Percentiles rank a stretch among this genome's conserved stretches.
Evolutionary conservation across 2,888 invertebrate genomes (phyloP).

Genomic region (Platerodrilus igneus): DNA sequence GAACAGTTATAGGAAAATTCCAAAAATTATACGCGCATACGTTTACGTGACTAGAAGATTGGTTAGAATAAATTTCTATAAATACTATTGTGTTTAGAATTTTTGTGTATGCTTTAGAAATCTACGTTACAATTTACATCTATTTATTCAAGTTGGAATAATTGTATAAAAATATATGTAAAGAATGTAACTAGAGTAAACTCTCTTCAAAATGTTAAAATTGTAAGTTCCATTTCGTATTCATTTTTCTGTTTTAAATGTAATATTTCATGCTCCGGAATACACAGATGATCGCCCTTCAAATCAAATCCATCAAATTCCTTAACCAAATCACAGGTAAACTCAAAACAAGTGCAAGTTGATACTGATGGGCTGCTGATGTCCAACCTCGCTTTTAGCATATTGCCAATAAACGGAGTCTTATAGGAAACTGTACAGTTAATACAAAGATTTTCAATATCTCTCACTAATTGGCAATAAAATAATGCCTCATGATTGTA

Average conservation of each 20-base stretch:
- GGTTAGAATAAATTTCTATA: too few species aligned
- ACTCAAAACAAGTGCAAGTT: background rate
- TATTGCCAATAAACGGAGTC: background rate
- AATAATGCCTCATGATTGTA: background rate
- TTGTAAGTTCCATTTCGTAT: conserved; percentile 10
- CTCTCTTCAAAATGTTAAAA: too few species aligned
- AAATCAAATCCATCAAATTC: background rate
- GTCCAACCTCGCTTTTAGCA: background rate
- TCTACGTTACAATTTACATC: too few species aligned
- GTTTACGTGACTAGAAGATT: too few species aligned
- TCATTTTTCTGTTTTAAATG: conserved; percentile 3
- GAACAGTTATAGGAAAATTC: too few species aligned
- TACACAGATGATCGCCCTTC: background rate
- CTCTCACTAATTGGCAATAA: background rate
- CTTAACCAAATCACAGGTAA: background rate
- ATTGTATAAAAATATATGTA: too few species aligned
- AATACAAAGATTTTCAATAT: background rate
- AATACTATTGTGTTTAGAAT: too few species aligned
- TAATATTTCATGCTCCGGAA: background rate
- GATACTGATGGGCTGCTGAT: background rate
- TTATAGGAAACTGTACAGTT: background rate
- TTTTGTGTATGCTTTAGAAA: too few species aligned
- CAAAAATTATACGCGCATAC: too few species aligned
- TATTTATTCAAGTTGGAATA: too few species aligned
- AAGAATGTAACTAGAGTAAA: too few species aligned